These are phyloP conservation scores for Leucoraja ocellata DNA, from an alignment of 2,797 vertebrate genomes.

Conservation along the genomic window DNA sequence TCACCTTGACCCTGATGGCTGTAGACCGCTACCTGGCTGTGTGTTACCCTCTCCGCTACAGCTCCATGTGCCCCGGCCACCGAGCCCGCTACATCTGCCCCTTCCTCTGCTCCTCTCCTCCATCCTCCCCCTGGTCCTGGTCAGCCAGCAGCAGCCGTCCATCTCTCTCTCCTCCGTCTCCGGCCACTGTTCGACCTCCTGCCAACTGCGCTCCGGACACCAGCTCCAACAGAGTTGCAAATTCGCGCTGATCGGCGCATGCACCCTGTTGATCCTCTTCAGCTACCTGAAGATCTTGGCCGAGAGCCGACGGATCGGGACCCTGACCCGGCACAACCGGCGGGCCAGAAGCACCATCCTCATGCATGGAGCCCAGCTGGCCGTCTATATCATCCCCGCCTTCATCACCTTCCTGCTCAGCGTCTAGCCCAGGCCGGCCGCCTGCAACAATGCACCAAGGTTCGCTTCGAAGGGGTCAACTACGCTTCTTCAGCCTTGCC, in stretches of 20 bases:
- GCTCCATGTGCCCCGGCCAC: background rate
- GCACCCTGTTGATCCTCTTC: constrained; percentile 58
- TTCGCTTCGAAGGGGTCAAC: constrained; percentile 52
- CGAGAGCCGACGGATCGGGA: constrained; percentile 57
- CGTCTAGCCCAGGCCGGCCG: accelerated
- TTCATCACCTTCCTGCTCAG: constrained; percentile 56
- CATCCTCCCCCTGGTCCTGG: constrained; percentile 53
- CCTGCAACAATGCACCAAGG: constrained; percentile 46
- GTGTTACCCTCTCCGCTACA: constrained; percentile 1
- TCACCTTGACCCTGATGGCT: constrained; percentile 66
- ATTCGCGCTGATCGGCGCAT: constrained; percentile 54
- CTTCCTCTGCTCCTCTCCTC: background rate
- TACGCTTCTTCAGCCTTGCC: constrained; percentile 68
- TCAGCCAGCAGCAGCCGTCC: background rate
- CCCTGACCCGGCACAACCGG: constrained; percentile 58
- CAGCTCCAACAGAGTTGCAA: constrained; percentile 45
- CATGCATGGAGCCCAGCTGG: constrained; percentile 60
- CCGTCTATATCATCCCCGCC: constrained; percentile 62
- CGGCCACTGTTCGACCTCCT: background rate
- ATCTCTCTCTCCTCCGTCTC: no score
- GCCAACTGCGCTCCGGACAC: background rate
- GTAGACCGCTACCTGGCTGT: constrained; percentile 50
- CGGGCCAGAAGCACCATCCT: constrained; percentile 60
- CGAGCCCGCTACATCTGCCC: background rate
- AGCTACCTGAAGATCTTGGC: constrained; percentile 59